Base-by-base conservation (phyloP, 2,797 vertebrate genomes). In the Sparus aurata region DNA sequence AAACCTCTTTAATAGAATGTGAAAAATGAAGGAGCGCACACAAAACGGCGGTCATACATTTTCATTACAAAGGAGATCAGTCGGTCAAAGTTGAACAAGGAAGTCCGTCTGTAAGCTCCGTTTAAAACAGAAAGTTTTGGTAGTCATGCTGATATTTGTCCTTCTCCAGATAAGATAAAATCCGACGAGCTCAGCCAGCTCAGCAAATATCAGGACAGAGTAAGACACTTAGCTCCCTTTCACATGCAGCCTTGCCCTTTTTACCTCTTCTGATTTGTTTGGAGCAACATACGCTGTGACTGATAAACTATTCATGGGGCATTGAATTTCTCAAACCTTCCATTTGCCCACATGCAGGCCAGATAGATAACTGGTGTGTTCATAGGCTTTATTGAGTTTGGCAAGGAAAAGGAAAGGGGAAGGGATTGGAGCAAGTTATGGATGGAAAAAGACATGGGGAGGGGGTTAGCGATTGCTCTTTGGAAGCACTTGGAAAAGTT, bases 281-380 rank as follows among this genome's bases (percentile, higher is more conserved):
- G 43, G 55, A 73, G 49, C 13, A 41, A 22, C 64, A 46, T 17
- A 54, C 72, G 66, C 20, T 73, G 50, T 18, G 13, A 27, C 62
- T 79, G 70, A 79, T 82, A 73, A 79, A 89, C 71, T 79, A 82
- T 87, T 85, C 52, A 79, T 86, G 58, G 23, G 22, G 67, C 58
- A 70, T 41, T 57, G 57, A 18, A 60, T 77, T 83, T 61, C 74
- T 66, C 57, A 45, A 62, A 43, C 61, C 38, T 18, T 77, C 34
- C 16, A 34, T 67, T 77, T 68, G 38, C 49, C 22, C 73, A 61
- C 52, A 80, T 63, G 62, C 50, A 79, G 63, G 41, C 67, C 76
- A 77, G 41, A 54, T 3, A 34, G 63, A 72, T 54, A 80, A 58
- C 46, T 17, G 23, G 23, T 70, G 46, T 38, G 60, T 53, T 41